These are phyloP conservation scores for Neria commutata DNA, from an alignment of 2,888 invertebrate species.

Conservation along the genomic window DNA sequence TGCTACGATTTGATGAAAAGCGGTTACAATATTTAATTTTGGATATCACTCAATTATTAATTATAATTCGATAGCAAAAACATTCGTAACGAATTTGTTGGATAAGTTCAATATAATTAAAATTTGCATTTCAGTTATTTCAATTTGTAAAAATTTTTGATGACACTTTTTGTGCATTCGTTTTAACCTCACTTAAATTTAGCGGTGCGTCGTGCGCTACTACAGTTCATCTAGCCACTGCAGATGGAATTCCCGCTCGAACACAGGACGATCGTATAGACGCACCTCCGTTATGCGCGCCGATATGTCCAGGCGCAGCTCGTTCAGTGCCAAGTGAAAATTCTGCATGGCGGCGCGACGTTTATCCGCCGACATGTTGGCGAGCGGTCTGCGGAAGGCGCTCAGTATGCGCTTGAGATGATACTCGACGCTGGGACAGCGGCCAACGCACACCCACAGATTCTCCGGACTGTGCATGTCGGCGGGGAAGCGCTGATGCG, in stretches of 20 bases:
- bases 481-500: conserved; percentile 49
- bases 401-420: conserved; percentile 51
- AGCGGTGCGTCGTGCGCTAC: not conserved
- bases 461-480: conserved; percentile 52
- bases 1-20: too few species aligned
- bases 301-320: conserved; percentile 52
- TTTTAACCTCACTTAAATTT: too few species aligned
- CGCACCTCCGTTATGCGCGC: conserved; percentile 51
- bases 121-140: too few species aligned
- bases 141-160: conserved; percentile 20
- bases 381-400: conserved; percentile 49
- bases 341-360: conserved; percentile 52
- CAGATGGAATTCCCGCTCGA: conserved; percentile 50
- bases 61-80: too few species aligned
- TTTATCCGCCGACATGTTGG: conserved; percentile 49
- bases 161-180: not conserved
- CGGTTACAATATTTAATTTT: too few species aligned
- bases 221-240: conserved; percentile 43
- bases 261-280: conserved; percentile 49
- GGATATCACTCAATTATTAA: too few species aligned
- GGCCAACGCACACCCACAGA: conserved; percentile 52
- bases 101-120: too few species aligned
- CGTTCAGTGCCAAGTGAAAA: conserved; percentile 52
- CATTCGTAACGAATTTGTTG: too few species aligned
- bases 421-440: conserved; percentile 53